phyloP scores from a whole-genome alignment of 2,797 vertebrate species.

The Peromyscus melanophrys region DNA sequence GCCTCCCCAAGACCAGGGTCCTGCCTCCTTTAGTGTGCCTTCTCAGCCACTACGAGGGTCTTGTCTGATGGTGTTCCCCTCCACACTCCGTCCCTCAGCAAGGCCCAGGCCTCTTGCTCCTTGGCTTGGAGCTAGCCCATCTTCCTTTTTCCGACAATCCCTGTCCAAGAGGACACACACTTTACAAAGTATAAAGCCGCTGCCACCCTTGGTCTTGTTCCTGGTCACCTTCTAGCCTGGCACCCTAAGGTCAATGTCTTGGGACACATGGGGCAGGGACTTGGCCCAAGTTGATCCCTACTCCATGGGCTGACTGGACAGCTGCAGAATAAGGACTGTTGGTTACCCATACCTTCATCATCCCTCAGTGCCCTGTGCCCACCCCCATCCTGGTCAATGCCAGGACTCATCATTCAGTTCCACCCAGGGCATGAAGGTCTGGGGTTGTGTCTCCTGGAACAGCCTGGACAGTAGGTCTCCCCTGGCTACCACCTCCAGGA shows the following conservation, averaged over 20 bases:
- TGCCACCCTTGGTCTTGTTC: neutral
- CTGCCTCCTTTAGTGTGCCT: neutral
- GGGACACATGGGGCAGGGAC: neutral
- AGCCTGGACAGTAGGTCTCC: neutral
- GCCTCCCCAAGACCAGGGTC: neutral
- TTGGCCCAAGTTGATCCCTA: neutral
- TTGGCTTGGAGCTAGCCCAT: neutral
- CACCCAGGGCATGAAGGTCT: neutral
- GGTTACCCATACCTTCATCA: neutral
- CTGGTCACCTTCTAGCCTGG: neutral
- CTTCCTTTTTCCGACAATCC: too few relatives aligned
- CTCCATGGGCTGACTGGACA: neutral
- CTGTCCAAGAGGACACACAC: neutral
- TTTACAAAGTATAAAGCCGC: neutral
- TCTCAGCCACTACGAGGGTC: neutral
- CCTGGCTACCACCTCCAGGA: neutral
- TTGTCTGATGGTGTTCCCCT: neutral
- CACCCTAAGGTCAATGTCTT: neutral
- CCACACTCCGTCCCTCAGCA: neutral
- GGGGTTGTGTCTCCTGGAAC: neutral
- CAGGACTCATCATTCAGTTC: neutral
- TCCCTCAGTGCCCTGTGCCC: neutral
- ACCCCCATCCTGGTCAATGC: neutral
- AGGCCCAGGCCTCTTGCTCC: neutral
- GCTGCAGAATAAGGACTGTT: neutral